Base-by-base conservation (phyloP, 2,797 vertebrate genomes). In the Chromis chromis region DNA sequence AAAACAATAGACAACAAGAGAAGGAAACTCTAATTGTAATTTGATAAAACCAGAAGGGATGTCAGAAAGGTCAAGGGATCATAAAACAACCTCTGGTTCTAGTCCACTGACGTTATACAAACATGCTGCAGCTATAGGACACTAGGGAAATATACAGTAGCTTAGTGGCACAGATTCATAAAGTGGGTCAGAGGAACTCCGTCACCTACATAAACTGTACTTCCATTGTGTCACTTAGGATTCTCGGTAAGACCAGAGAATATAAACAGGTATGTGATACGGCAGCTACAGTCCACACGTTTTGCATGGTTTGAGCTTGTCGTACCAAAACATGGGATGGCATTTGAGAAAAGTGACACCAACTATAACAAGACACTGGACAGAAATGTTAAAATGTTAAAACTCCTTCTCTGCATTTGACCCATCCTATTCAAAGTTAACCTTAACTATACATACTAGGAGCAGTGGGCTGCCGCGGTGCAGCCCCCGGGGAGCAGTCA, bases 81-180 rank as follows among this genome's bases (percentile, higher is more conserved):
- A n/a, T 9, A 8, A 11, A 36, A 33, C 4, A 33, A n/a, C 4
- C 42, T 44, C 33, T 36, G 8, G 46, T 25, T 1, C 17, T 46
- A 2, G 50, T 44, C 17, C 21, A 22, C 6, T 11, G 33, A 44
- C 8, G 31, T 54, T 33, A 22, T 44, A 40, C 9, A 33, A 62
- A 61, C 9, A 40, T 11, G 55, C 10, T 52, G 19, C 36, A 28
- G n/a, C 21, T 36, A 21, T 13, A 44, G 22, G 36, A 39, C 4
- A 57, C 17, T 22, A 46, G 13, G 62, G 8, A 25, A 3, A 76
- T 27, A 55, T 17, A 42, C 27, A 28, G 36, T 6, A 56, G 48
- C 70, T 56, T 12, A 16, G 55, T 42, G 62, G 44, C 56, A 46
- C 28, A 59, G 14, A 72, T 77, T 70, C 54, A 57, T 44, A 76